These are phyloP conservation scores for Parauchenoglanis punctatus DNA, from an alignment of 2,797 vertebrate species.

Conservation along the genomic window DNA sequence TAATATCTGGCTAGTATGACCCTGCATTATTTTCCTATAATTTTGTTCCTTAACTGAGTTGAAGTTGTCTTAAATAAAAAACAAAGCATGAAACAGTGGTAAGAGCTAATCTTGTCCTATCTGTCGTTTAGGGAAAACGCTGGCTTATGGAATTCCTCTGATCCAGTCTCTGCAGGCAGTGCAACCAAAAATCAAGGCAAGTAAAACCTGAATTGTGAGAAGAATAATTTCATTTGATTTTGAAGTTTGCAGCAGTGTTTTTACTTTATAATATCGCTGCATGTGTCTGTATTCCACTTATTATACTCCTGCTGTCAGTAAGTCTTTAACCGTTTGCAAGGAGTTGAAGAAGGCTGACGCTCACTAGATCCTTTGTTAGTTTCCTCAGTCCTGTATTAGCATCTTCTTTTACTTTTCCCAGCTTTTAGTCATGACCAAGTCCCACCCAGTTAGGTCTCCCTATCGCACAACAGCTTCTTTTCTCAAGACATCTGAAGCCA, in stretches of 20 bases:
- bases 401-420: background rate
- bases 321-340: background rate
- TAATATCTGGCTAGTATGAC: too few relatives aligned
- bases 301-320: background rate
- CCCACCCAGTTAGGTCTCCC: background rate
- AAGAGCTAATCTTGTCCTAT: background rate
- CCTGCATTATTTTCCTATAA: too few relatives aligned
- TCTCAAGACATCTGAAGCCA: background rate
- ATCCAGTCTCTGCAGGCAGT: conserved; percentile 87
- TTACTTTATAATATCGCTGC: background rate
- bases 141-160: conserved; percentile 89
- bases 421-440: background rate
- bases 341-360: background rate
- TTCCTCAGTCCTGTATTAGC: background rate
- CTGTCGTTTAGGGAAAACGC: conserved; percentile 86
- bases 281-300: background rate
- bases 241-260: background rate
- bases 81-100: background rate
- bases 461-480: background rate
- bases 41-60: background rate
- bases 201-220: conserved; percentile 32
- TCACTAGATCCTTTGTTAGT: background rate
- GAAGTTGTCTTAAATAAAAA: background rate
- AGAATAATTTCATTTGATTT: conserved; percentile 8
- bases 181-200: conserved; percentile 83